phyloP scores from a whole-genome alignment of 1,140 invertebrate species.

The Leucophenga varia region DNA sequence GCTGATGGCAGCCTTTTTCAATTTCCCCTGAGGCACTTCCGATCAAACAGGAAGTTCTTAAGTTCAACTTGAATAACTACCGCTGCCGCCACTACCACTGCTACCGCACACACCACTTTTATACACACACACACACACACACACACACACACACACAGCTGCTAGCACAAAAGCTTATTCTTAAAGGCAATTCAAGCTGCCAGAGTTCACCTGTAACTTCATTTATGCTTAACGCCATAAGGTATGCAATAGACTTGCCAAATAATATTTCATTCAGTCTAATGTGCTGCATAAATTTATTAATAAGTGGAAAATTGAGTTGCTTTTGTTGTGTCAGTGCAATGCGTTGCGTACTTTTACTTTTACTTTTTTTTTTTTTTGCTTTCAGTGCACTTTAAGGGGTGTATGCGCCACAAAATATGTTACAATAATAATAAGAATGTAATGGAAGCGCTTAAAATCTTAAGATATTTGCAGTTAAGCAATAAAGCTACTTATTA shows the following conservation, averaged over 20 bases:
- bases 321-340: too few relatives aligned
- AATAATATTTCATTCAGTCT: slow-evolving; percentile 50
- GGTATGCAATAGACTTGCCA: slow-evolving; percentile 27
- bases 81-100: slow-evolving; percentile 24
- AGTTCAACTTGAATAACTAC: slow-evolving; percentile 50
- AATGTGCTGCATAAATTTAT: slow-evolving; percentile 48
- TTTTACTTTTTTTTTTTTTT: too few relatives aligned
- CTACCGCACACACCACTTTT: background rate
- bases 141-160: too few relatives aligned
- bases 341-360: too few relatives aligned
- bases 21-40: slow-evolving; percentile 51
- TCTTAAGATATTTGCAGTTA: too few relatives aligned
- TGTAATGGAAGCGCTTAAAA: too few relatives aligned
- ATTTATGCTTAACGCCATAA: slow-evolving; percentile 33
- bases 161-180: too few relatives aligned
- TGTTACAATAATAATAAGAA: too few relatives aligned
- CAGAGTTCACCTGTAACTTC: slow-evolving; percentile 51
- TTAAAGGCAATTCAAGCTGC: too few relatives aligned
- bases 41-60: slow-evolving; percentile 54
- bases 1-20: slow-evolving; percentile 49
- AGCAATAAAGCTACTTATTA: too few relatives aligned
- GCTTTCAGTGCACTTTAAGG: too few relatives aligned
- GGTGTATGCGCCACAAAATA: too few relatives aligned
- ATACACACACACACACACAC: slow-evolving; percentile 23
- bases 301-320: slow-evolving; percentile 50